Percentiles rank a stretch among this genome's conserved stretches.
These are phyloP conservation scores for Agapornis canus DNA, from an alignment of 2,797 vertebrate genomes.

Conservation along the genomic window DNA sequence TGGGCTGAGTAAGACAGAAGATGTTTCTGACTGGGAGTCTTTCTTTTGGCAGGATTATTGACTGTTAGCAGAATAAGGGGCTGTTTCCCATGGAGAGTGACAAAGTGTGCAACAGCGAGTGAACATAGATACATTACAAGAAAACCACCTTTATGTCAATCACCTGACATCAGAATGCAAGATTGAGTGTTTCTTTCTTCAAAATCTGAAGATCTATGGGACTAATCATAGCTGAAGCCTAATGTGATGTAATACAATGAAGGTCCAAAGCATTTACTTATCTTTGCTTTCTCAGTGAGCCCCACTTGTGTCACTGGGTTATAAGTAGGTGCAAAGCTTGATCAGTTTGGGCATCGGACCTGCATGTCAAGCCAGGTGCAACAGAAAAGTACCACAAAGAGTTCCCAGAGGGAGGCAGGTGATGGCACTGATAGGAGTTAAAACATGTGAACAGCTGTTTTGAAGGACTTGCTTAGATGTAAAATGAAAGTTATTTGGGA, in stretches of 20 bases:
- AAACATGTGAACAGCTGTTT: background rate
- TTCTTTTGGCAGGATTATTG: background rate
- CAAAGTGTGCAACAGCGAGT: background rate
- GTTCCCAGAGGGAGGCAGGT: background rate
- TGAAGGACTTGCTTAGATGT: background rate
- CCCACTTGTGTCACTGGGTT: background rate
- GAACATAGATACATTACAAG: background rate
- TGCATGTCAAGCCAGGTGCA: background rate
- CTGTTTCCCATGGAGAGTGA: background rate
- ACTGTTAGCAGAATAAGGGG: background rate
- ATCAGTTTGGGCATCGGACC: background rate
- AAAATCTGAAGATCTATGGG: background rate
- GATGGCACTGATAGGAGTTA: background rate
- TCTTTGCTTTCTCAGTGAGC: background rate
- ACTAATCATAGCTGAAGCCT: background rate
- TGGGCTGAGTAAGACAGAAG: background rate
- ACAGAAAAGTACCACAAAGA: background rate
- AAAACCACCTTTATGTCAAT: background rate
- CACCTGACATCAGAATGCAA: background rate
- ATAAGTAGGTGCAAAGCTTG: background rate
- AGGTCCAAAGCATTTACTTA: background rate
- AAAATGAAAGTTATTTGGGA: background rate
- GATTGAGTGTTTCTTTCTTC: background rate
- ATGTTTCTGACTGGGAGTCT: background rate
- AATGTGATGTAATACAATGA: background rate